These are phyloP conservation scores for Agonum fuliginosum DNA, from an alignment of 2,888 invertebrate species.

Conservation along the genomic window DNA sequence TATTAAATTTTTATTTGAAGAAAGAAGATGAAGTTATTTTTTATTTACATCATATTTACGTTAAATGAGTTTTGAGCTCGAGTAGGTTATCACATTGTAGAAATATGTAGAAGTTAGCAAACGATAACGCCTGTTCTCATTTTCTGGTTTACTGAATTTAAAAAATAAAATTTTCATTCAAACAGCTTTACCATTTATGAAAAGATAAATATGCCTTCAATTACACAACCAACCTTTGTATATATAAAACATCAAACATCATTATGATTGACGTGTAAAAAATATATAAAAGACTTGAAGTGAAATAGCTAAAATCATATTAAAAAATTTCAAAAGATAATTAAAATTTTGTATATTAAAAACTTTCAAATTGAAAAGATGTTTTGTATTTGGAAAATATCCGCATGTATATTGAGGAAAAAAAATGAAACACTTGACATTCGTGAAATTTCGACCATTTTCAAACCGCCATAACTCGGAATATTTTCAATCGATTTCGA, in stretches of 20 bases:
- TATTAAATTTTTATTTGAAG: conserved; percentile 10
- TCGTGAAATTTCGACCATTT: too few species aligned
- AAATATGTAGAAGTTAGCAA: conserved; percentile 20
- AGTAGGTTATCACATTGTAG: not conserved
- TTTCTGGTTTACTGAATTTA: conserved; percentile 21
- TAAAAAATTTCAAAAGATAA: conserved; percentile 21
- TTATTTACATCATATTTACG: conserved; percentile 31
- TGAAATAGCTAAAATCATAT: conserved; percentile 14
- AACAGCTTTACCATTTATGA: conserved; percentile 23
- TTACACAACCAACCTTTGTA: conserved; percentile 3
- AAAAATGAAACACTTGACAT: too few species aligned
- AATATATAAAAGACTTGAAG: not conserved
- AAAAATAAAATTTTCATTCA: conserved; percentile 14
- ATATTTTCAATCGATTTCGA: too few species aligned
- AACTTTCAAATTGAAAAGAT: too few species aligned
- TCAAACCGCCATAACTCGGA: too few species aligned
- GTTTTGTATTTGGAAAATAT: too few species aligned
- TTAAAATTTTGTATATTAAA: conserved; percentile 28
- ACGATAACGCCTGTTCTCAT: conserved; percentile 12
- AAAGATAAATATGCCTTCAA: conserved; percentile 22
- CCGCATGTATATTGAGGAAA: too few species aligned
- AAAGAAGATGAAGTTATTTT: conserved; percentile 19
- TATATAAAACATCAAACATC: not conserved
- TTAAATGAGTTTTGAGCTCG: conserved; percentile 14
- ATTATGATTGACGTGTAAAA: conserved; percentile 30